These are phyloP conservation scores for Pelobates fuscus DNA, from an alignment of 2,113 vertebrate genomes.

Conservation along the genomic window DNA sequence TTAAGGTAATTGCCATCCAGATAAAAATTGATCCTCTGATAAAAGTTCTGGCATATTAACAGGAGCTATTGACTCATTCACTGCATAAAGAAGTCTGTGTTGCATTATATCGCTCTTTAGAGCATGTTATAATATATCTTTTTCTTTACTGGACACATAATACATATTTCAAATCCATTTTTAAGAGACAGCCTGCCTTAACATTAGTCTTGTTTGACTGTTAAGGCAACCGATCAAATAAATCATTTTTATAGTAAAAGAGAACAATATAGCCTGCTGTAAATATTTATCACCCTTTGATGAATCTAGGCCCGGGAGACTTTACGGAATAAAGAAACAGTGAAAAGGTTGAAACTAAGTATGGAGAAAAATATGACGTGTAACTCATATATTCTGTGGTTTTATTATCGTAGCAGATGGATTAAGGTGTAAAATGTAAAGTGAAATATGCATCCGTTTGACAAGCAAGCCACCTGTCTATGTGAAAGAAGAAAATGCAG, in stretches of 20 bases:
- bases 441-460: constrained; percentile 33
- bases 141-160: neutral
- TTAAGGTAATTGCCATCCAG: too few species aligned
- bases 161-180: neutral
- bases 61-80: too few species aligned
- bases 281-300: neutral
- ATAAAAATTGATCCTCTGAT: too few species aligned
- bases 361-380: neutral
- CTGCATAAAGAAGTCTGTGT: neutral
- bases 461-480: constrained; percentile 30
- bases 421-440: constrained; percentile 19
- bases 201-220: neutral
- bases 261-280: neutral
- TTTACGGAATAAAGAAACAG: neutral
- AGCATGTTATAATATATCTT: neutral
- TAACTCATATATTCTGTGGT: constrained; percentile 8
- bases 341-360: neutral
- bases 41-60: too few species aligned
- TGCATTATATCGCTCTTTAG: neutral
- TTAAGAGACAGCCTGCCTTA: neutral
- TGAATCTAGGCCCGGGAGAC: neutral
- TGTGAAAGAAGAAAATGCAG: neutral
- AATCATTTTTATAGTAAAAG: neutral
- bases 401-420: constrained; percentile 39
- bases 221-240: neutral